A percentile compares a stretch with the other conserved stretches of the same genome.
Evolutionary conservation across 2,888 invertebrate genomes (phyloP).

Genomic region (Nowickia ferox): DNA sequence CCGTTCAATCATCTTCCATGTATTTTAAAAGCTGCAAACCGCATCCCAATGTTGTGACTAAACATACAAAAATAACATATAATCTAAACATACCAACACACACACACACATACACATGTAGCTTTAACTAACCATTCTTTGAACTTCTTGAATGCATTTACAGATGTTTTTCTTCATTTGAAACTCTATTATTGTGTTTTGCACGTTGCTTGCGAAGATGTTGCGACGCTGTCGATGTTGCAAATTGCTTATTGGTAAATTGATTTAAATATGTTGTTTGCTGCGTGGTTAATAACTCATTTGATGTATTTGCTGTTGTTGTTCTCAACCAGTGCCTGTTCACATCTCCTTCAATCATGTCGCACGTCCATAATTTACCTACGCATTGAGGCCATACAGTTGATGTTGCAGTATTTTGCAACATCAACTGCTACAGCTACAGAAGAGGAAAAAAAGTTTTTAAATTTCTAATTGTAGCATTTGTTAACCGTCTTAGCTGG

Average conservation of each 20-base stretch:
- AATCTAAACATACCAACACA: too few species aligned
- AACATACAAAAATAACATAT: neutral
- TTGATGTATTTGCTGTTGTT: conserved; percentile 65
- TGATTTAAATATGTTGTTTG: conserved; percentile 80
- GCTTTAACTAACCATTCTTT: conserved; percentile 40
- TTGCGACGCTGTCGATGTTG: conserved; percentile 62
- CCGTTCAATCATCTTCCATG: conserved; percentile 32
- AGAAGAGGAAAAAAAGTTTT: conserved; percentile 32
- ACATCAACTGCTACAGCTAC: conserved; percentile 18
- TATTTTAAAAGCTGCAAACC: neutral
- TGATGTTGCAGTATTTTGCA: conserved; percentile 38
- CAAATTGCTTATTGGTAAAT: conserved; percentile 80
- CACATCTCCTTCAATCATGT: conserved; percentile 71
- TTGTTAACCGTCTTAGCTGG: conserved; percentile 67
- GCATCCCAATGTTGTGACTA: conserved; percentile 19
- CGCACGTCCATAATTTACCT: conserved; percentile 70
- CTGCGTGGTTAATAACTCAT: conserved; percentile 79
- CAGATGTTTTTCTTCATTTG: conserved; percentile 38
- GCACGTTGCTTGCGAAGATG: neutral
- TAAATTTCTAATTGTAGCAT: conserved; percentile 71
- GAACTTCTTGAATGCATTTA: conserved; percentile 46
- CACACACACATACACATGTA: neutral
- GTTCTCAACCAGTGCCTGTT: conserved; percentile 58
- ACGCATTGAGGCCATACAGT: conserved; percentile 70
- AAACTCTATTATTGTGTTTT: conserved; percentile 13